Base-by-base conservation (phyloP, 53 echinoderm and acorn worm species). In the Crossaster papposus region DNA sequence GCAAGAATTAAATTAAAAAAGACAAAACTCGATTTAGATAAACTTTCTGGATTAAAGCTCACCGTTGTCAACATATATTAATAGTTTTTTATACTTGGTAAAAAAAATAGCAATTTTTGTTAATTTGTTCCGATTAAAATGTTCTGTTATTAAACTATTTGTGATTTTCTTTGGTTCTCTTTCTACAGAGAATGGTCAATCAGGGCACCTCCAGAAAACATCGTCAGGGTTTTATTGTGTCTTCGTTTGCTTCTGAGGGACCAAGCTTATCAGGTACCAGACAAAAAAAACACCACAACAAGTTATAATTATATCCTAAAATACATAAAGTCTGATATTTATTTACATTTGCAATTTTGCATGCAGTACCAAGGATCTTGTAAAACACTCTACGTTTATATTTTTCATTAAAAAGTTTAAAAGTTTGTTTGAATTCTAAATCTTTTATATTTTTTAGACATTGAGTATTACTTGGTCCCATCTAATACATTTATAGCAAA, bases 161-260 rank as follows among this genome's bases (percentile, higher is more conserved):
- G 58, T 58, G 2, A 68, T 68, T 68, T 26, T 23, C 0, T 1
- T 62, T 26, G 28, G 18, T 17, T 11, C 58, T 63, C 36, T 31
- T 29, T 54, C 37, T 30, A 24, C 93, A 99, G 99, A 91, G 96
- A 99, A 89, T 98, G 99, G 99, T 92, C 92, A 20, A 96, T 95
- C 7, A 84, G 95, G 70, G 96, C 94, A 8, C 96, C 96, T 14
- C 80, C 99, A 51, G 96, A 95, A 78, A 96, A 96, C 90, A 95
- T 96, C 33, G 92, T 96, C 88, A 80, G 99, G 14, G 91, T 99
- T 17, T 72, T 99, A 36, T 93, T 99, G 14, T 95, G 95, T 77
- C 89, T 99, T 72, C 92, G 99, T 32, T 65, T 99, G 30, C 89
- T 98, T 52, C 90, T 96, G 22, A 76, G 96, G 36, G 96, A 96